Conservation (phyloP, 1,140 invertebrate species). For the Brachionus paranguensis region DNA sequence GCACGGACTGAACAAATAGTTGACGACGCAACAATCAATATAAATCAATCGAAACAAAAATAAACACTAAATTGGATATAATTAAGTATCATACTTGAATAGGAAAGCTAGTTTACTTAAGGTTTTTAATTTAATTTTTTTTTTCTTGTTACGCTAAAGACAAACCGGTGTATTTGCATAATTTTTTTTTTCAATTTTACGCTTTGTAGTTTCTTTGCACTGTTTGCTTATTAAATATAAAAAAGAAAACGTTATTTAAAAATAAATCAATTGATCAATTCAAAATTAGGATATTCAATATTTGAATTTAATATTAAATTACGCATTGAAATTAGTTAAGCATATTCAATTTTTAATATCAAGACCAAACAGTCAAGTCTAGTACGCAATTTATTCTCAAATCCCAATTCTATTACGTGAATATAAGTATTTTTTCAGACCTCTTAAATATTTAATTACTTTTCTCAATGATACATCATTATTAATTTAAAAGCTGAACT, state of each 20-base stretch:
- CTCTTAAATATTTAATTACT: background rate
- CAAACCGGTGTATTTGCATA: constrained; percentile 16
- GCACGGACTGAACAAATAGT: background rate
- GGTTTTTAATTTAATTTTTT: background rate
- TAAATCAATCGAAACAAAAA: constrained; percentile 1
- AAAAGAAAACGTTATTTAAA: background rate
- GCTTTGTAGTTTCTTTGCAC: background rate
- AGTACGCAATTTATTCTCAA: background rate
- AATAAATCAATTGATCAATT: constrained; percentile 20
- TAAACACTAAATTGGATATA: constrained; percentile 19
- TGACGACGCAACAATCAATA: background rate
- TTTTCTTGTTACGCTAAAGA: background rate
- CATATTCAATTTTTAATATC: background rate
- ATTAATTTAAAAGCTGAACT: background rate
- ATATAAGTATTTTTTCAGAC: background rate
- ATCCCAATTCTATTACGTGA: background rate
- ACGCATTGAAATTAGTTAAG: constrained; percentile 1
- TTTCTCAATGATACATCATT: background rate
- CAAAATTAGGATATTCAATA: constrained; percentile 5
- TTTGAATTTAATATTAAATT: constrained; percentile 29
- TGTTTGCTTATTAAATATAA: background rate
- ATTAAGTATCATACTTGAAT: constrained; percentile 32
- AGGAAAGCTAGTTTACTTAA: background rate
- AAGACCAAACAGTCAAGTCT: background rate
- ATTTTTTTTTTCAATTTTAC: constrained; percentile 3